phyloP scores from a whole-genome alignment of 2,113 vertebrate species.

The Eurypyga helias region DNA sequence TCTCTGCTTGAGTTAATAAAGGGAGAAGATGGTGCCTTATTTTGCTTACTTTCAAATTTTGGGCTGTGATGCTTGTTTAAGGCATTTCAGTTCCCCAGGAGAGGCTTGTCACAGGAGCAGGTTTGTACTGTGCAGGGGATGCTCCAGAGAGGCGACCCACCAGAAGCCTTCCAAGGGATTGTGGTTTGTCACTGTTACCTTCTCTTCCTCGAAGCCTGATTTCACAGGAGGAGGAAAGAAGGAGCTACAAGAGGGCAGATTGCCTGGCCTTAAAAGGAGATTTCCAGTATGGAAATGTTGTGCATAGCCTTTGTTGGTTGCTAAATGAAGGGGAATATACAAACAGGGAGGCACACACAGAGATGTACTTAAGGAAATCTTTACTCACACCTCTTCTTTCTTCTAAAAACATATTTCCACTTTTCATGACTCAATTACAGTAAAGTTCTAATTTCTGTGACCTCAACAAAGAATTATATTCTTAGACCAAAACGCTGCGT shows the following conservation, averaged over 20 bases:
- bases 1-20: not conserved
- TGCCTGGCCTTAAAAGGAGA: not conserved
- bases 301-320: not conserved
- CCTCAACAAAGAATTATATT: not conserved
- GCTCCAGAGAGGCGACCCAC: not conserved
- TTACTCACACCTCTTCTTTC: not conserved
- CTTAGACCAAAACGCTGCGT: not conserved
- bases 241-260: not conserved
- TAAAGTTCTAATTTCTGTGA: not conserved
- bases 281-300: conserved; percentile 25
- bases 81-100: not conserved
- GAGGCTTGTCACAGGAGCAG: not conserved
- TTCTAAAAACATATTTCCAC: not conserved
- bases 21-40: not conserved
- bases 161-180: not conserved
- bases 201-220: not conserved
- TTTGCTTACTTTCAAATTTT: not conserved
- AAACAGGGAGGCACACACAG: not conserved
- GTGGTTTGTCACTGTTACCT: fast-evolving
- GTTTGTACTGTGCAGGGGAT: not conserved
- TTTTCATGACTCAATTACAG: not conserved
- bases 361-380: not conserved
- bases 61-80: not conserved
- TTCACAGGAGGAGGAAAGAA: not conserved
- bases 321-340: not conserved